Base-by-base conservation (phyloP, 2,888 invertebrate species). In the Chymomyza caudatula region DNA sequence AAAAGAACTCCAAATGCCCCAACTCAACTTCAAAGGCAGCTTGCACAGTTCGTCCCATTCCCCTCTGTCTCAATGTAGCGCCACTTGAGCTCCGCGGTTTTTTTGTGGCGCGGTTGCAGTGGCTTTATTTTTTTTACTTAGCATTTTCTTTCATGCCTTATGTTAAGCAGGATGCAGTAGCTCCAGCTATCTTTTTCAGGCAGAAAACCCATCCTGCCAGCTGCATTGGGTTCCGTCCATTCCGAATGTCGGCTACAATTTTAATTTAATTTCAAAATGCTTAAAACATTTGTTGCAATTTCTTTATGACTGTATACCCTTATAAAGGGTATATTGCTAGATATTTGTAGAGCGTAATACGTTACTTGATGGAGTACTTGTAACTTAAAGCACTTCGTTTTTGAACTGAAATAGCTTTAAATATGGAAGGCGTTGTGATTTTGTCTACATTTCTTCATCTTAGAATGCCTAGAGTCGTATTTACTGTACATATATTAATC, bases 191-290 rank as follows among this genome's bases (percentile, higher is more conserved):
- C 67, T 70, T 53, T n/a, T n/a, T n/a, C n/a, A n/a, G n/a, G 59
- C 62, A n/a, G n/a, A n/a, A n/a, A n/a, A n/a, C 55, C 20, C 60
- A 64, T n/a, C n/a, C n/a, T n/a, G 64, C 53, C 69, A 68, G 66
- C 60, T 71, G 71, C 54, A 49, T 5, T 17, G 19, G 51, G 22
- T 5, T 20, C 20, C 13, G 1, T 6, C n/a, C 23, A 6, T 68
- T 70, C 65, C 65, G 66, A 63, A 65, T 71, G 70, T 60, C 72
- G 68, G 66, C 67, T 76, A 77, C 75, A 75, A 73, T 81, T 83
- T 82, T 80, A 80, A 82, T 82, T 82, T 75, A 80, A 85, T 85
- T 82, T 85, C 44, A 70, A 80, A 82, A 73, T 85, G 78, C 75
- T 82, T 78, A 72, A 82, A 70, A 67, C 64, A 73, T 53, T 62